Conservation (phyloP, 1,140 invertebrate species). For the Lepidurus arcticus region DNA sequence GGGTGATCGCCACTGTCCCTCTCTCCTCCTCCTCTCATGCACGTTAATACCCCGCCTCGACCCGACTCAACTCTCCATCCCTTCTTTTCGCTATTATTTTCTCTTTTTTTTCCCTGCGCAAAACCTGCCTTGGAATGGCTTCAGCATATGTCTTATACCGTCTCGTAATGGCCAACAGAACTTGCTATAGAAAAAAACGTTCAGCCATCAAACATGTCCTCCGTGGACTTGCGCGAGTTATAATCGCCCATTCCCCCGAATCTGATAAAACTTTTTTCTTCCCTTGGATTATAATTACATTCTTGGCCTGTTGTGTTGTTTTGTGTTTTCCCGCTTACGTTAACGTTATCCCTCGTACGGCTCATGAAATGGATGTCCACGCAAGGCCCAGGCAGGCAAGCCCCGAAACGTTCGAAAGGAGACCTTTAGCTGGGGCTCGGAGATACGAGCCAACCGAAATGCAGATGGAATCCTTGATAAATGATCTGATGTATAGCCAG, state of each 20-base stretch:
- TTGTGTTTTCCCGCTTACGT: background rate
- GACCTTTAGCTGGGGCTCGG: background rate
- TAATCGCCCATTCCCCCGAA: background rate
- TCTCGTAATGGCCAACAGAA: constrained; percentile 14
- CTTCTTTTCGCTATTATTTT: constrained; percentile 4
- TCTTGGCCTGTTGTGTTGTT: constrained; percentile 9
- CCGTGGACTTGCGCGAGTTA: background rate
- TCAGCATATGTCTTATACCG: constrained; percentile 2
- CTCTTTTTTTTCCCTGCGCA: background rate
- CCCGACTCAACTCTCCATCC: background rate
- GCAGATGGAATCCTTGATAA: constrained; percentile 14
- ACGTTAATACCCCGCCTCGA: background rate
- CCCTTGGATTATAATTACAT: background rate
- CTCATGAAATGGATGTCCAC: constrained; percentile 7
- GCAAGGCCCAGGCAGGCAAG: background rate
- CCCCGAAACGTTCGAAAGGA: background rate
- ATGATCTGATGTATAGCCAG: constrained; percentile 15
- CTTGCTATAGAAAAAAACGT: background rate
- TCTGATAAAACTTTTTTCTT: constrained; percentile 7
- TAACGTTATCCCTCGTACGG: background rate
- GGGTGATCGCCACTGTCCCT: constrained; percentile 12
- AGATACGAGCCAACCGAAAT: constrained; percentile 21
- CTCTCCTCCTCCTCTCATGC: constrained; percentile 5
- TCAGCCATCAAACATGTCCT: constrained; percentile 21
- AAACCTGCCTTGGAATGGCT: background rate